These are phyloP conservation scores for Sinotaia quadrata DNA, from an alignment of 2,888 invertebrate species.

Conservation along the genomic window DNA sequence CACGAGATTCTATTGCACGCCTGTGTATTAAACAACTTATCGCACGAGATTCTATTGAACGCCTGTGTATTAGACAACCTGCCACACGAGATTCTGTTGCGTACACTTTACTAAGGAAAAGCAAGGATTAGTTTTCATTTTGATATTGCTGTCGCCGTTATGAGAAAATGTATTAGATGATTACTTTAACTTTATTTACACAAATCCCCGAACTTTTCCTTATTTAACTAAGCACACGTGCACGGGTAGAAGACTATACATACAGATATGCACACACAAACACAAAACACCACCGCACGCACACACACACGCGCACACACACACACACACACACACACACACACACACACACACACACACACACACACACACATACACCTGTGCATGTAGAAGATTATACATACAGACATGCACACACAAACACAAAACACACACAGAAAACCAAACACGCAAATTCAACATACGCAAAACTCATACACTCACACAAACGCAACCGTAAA, in stretches of 20 bases:
- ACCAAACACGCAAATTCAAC: not conserved
- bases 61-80: too few relatives aligned
- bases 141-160: too few relatives aligned
- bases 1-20: too few relatives aligned
- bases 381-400: not conserved
- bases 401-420: not conserved
- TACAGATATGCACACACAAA: not conserved
- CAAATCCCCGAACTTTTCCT: too few relatives aligned
- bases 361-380: not conserved
- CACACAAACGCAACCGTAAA: not conserved
- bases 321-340: constrained; percentile 8
- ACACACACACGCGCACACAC: constrained; percentile 7
- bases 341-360: constrained; percentile 1
- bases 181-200: too few relatives aligned
- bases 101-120: too few relatives aligned
- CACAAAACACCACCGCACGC: not conserved
- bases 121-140: too few relatives aligned
- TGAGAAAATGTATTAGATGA: too few relatives aligned
- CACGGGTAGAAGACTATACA: not conserved
- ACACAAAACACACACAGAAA: constrained; percentile 3
- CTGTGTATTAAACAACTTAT: too few relatives aligned
- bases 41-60: too few relatives aligned
- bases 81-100: too few relatives aligned
- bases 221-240: too few relatives aligned
- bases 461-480: constrained; percentile 1